phyloP scores from a whole-genome alignment of 2,797 vertebrate species.

The Morelia viridis region DNA sequence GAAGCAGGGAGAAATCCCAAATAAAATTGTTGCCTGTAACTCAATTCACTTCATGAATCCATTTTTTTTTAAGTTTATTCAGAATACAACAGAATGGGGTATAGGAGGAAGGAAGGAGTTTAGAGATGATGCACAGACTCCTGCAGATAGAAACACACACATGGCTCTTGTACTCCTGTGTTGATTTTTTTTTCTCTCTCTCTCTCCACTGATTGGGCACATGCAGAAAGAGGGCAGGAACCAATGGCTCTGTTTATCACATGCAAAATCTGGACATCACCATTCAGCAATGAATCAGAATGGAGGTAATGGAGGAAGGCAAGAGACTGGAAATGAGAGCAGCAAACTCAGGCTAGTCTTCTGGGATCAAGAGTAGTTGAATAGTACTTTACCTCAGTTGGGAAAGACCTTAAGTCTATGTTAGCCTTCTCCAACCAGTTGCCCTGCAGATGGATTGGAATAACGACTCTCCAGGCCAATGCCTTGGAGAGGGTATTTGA shows the following conservation, averaged over 20 bases:
- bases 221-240: not conserved
- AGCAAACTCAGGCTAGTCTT: not conserved
- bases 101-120: not conserved
- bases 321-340: not conserved
- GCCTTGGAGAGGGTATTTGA: not conserved
- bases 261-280: not conserved
- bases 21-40: not conserved
- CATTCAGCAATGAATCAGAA: not conserved
- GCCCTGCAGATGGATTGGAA: not conserved
- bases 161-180: not conserved
- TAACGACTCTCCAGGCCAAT: not conserved
- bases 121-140: not conserved
- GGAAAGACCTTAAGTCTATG: not conserved
- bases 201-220: not conserved
- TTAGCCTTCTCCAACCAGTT: not conserved
- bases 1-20: not conserved
- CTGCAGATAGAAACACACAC: not conserved
- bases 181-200: not conserved
- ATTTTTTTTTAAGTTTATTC: not conserved
- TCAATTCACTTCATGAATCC: not conserved
- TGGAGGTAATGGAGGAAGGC: not conserved
- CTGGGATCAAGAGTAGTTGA: not conserved
- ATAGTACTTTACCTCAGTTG: not conserved
- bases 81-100: not conserved
- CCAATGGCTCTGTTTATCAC: not conserved